A percentile compares a stretch with the other conserved stretches of the same genome.
Evolutionary conservation across 64 coral and sea anemone genomes (phyloP).

Genomic region (Montipora cactus): DNA sequence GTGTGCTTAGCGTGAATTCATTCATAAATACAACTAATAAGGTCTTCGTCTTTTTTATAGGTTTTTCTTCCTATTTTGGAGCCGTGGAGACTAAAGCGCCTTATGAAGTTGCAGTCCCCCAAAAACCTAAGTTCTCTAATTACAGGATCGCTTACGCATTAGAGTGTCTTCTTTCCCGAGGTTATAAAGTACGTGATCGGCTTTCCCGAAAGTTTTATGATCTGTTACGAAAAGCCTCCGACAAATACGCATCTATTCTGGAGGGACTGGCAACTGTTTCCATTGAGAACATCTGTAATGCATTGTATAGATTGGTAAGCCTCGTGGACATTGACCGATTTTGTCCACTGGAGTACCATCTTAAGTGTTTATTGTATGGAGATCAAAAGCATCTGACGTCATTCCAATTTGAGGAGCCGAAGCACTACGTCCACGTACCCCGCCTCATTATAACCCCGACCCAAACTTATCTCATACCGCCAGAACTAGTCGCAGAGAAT

Average conservation of each 20-base stretch:
- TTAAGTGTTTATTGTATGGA: slow-evolving; percentile 62
- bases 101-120: slow-evolving; percentile 31
- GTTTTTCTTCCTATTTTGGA: slow-evolving; percentile 62
- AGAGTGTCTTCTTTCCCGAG: slow-evolving; percentile 82
- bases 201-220: slow-evolving; percentile 79
- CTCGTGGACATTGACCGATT: slow-evolving; percentile 70
- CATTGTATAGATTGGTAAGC: slow-evolving; percentile 67
- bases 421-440: slow-evolving; percentile 83
- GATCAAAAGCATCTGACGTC: slow-evolving; percentile 29
- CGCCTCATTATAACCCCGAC: slow-evolving; percentile 91
- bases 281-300: slow-evolving; percentile 46
- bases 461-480: slow-evolving; percentile 66
- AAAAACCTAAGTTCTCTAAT: slow-evolving; percentile 56
- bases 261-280: not conserved
- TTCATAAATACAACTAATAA: not conserved
- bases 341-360: slow-evolving; percentile 58
- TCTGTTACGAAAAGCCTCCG: slow-evolving; percentile 49
- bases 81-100: slow-evolving; percentile 52
- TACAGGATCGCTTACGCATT: slow-evolving; percentile 66
- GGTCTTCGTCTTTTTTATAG: slow-evolving; percentile 24
- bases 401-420: slow-evolving; percentile 71
- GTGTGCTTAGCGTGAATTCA: too few species aligned
- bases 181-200: slow-evolving; percentile 82
- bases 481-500: slow-evolving; percentile 90
- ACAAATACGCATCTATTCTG: not conserved